phyloP scores from a whole-genome alignment of 2,888 invertebrate species.

The Cyaniris semiargus region DNA sequence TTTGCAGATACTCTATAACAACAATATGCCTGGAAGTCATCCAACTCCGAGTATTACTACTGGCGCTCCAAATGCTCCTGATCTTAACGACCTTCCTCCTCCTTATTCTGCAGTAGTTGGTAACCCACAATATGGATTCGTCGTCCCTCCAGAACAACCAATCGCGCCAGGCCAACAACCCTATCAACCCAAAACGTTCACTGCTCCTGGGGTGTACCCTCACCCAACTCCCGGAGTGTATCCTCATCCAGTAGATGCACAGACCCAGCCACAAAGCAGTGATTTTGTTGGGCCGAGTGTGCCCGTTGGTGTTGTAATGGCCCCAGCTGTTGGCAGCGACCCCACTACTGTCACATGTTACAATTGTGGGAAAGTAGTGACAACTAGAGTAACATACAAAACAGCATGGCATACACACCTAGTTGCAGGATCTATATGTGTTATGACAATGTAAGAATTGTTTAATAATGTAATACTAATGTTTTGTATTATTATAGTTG shows the following conservation, averaged over 20 bases:
- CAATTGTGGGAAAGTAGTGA: slow-evolving; percentile 71
- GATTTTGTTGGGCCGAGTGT: slow-evolving; percentile 51
- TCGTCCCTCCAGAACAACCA: slow-evolving; percentile 45
- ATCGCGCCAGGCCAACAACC: slow-evolving; percentile 45
- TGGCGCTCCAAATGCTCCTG: slow-evolving; percentile 48
- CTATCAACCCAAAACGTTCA: slow-evolving; percentile 62
- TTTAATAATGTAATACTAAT: neutral
- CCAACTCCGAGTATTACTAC: slow-evolving; percentile 52
- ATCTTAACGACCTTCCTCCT: slow-evolving; percentile 66
- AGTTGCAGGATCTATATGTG: slow-evolving; percentile 71
- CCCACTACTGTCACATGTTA: slow-evolving; percentile 72
- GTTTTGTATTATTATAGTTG: neutral
- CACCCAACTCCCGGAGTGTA: slow-evolving; percentile 61
- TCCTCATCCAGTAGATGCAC: slow-evolving; percentile 49
- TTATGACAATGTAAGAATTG: slow-evolving; percentile 70
- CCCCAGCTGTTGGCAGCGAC: slow-evolving; percentile 68
- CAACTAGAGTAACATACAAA: slow-evolving; percentile 72
- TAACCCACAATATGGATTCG: slow-evolving; percentile 69
- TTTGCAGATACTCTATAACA: slow-evolving; percentile 5
- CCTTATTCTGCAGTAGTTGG: slow-evolving; percentile 72
- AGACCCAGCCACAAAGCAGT: slow-evolving; percentile 44
- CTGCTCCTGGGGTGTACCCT: slow-evolving; percentile 69
- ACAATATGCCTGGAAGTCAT: slow-evolving; percentile 56
- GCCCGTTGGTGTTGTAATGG: slow-evolving; percentile 64
- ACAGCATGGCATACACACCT: slow-evolving; percentile 76